Conservation (phyloP, 2,888 invertebrate genomes). For the Dolomedes plantarius region DNA sequence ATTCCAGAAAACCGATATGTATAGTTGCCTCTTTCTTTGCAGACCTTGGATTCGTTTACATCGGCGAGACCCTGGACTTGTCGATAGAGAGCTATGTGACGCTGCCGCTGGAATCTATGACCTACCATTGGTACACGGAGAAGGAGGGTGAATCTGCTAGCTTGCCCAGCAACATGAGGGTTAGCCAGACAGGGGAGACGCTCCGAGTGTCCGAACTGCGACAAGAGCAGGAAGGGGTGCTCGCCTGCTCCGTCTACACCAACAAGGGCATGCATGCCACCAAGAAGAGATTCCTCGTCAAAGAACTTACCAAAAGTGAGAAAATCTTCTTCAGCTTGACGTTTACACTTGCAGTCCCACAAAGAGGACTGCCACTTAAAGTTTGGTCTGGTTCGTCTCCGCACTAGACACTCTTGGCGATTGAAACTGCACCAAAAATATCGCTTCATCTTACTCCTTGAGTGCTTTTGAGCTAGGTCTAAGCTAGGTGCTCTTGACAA, state of each 20-base stretch:
- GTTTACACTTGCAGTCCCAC: too few species aligned
- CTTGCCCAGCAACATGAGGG: conserved; percentile 57
- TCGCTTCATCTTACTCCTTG: too few species aligned
- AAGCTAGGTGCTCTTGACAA: too few species aligned
- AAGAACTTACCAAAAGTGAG: conserved; percentile 37
- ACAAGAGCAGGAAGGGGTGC: conserved; percentile 44
- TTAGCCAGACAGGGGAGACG: conserved; percentile 21
- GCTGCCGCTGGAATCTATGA: conserved; percentile 16
- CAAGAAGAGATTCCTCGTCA: conserved; percentile 45
- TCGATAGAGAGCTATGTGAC: conserved; percentile 24
- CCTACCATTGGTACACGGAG: conserved; percentile 47
- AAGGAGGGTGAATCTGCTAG: neutral
- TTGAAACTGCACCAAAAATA: too few species aligned
- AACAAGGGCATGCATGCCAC: conserved; percentile 25
- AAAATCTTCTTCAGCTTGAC: too few species aligned
- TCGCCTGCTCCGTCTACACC: conserved; percentile 41
- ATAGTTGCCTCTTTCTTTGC: neutral
- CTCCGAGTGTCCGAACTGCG: conserved; percentile 40
- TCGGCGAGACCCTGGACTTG: conserved; percentile 37
- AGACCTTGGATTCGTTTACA: conserved; percentile 61
- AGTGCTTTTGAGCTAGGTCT: too few species aligned
- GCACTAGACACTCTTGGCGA: too few species aligned
- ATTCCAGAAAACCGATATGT: too few species aligned
- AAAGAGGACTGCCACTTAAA: too few species aligned
- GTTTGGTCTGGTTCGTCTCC: too few species aligned